Conservation (phyloP, 2,113 vertebrate genomes). For the Merops nubicus region DNA sequence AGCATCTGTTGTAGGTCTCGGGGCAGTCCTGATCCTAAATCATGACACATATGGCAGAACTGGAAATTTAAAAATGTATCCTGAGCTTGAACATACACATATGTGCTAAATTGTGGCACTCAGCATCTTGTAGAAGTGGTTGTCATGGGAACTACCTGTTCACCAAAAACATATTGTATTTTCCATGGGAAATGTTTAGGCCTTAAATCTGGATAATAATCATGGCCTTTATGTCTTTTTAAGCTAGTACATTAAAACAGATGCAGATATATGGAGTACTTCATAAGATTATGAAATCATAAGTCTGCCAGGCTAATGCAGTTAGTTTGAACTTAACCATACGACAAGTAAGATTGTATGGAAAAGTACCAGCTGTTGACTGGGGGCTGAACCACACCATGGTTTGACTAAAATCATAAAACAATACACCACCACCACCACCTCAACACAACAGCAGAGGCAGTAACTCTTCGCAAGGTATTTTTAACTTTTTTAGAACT, state of each 20-base stretch:
- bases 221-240: neutral
- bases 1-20: too few relatives aligned
- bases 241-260: neutral
- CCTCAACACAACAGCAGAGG: neutral
- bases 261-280: neutral
- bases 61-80: neutral
- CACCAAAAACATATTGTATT: neutral
- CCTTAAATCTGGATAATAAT: neutral
- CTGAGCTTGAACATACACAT: neutral
- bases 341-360: neutral
- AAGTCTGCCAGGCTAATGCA: neutral
- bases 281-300: neutral
- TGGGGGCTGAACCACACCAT: neutral
- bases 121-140: neutral
- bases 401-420: neutral
- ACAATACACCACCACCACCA: rapidly evolving
- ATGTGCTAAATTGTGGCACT: neutral
- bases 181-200: neutral
- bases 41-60: neutral
- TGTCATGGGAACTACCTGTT: neutral
- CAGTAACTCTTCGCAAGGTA: neutral
- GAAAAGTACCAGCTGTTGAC: neutral
- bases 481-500: neutral
- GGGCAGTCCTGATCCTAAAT: too few relatives aligned
- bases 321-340: neutral